A percentile compares a stretch with the other conserved stretches of the same genome.
phyloP scores from a whole-genome alignment of 1,140 invertebrate genomes.

The Drosophila rufa region DNA sequence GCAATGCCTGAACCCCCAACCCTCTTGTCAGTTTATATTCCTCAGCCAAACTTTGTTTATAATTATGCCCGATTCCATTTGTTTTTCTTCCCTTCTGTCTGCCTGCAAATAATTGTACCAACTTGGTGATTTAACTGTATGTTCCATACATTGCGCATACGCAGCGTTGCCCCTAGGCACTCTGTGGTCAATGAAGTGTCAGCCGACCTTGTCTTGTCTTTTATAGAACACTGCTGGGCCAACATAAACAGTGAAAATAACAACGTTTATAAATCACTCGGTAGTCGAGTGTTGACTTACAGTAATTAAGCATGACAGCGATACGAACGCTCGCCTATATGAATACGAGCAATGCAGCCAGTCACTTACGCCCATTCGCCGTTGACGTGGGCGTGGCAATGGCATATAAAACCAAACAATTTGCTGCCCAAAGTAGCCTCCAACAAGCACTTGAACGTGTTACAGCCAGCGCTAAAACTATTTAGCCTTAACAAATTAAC shows the following conservation, averaged over 20 bases:
- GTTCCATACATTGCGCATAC: slow-evolving; percentile 43
- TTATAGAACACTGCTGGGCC: slow-evolving; percentile 8
- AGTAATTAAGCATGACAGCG: slow-evolving; percentile 65
- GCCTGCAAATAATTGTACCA: slow-evolving; percentile 42
- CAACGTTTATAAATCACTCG: slow-evolving; percentile 63
- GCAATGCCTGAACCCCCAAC: slow-evolving; percentile 32
- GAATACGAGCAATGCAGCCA: slow-evolving; percentile 16
- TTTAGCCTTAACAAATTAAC: slow-evolving; percentile 35
- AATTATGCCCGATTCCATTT: slow-evolving; percentile 65
- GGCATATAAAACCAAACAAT: slow-evolving; percentile 45
- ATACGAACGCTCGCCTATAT: slow-evolving; percentile 7
- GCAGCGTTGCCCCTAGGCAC: slow-evolving; percentile 25
- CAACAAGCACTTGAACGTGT: slow-evolving; percentile 33
- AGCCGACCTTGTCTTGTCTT: slow-evolving; percentile 52
- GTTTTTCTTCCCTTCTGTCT: neutral
- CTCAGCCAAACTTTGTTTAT: slow-evolving; percentile 54
- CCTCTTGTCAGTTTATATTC: slow-evolving; percentile 30
- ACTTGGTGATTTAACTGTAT: slow-evolving; percentile 28
- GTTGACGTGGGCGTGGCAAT: slow-evolving; percentile 53
- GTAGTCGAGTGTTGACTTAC: slow-evolving; percentile 67
- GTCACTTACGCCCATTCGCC: slow-evolving; percentile 35
- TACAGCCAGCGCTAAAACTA: slow-evolving; percentile 19
- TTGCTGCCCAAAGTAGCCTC: slow-evolving; percentile 35
- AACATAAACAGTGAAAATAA: slow-evolving; percentile 41
- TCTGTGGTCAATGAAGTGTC: slow-evolving; percentile 14